phyloP scores from a whole-genome alignment of 1,140 invertebrate species.

The Eupristina koningsbergeri region DNA sequence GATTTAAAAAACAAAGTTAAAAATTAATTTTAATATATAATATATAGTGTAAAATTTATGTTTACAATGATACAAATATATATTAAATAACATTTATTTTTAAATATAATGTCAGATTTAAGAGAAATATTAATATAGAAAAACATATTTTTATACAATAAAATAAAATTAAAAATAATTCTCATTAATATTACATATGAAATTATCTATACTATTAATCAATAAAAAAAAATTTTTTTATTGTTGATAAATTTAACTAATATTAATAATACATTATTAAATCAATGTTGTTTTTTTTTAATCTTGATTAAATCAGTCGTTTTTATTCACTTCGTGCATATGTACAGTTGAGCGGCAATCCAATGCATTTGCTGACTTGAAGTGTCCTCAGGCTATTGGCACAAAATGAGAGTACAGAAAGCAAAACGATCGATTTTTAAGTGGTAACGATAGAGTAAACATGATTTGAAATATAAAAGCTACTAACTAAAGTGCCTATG shows the following conservation, averaged over 20 bases:
- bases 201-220: too few relatives aligned
- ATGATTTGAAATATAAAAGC: conserved; percentile 74
- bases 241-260: neutral
- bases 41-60: too few relatives aligned
- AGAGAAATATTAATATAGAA: neutral
- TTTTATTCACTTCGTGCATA: neutral
- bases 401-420: conserved; percentile 52
- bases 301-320: neutral
- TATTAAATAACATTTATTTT: too few relatives aligned
- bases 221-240: neutral
- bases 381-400: conserved; percentile 69
- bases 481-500: conserved; percentile 48
- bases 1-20: too few relatives aligned
- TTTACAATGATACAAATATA: too few relatives aligned
- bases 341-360: neutral
- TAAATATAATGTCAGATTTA: too few relatives aligned
- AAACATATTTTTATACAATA: neutral
- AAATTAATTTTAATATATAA: too few relatives aligned
- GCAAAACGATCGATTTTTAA: conserved; percentile 13
- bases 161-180: neutral
- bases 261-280: neutral
- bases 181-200: too few relatives aligned
- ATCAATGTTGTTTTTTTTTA: neutral
- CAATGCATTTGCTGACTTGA: conserved; percentile 58
- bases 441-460: conserved; percentile 70